These are phyloP conservation scores for Goniozus legneri DNA, from an alignment of 1,140 invertebrate genomes.

Conservation along the genomic window DNA sequence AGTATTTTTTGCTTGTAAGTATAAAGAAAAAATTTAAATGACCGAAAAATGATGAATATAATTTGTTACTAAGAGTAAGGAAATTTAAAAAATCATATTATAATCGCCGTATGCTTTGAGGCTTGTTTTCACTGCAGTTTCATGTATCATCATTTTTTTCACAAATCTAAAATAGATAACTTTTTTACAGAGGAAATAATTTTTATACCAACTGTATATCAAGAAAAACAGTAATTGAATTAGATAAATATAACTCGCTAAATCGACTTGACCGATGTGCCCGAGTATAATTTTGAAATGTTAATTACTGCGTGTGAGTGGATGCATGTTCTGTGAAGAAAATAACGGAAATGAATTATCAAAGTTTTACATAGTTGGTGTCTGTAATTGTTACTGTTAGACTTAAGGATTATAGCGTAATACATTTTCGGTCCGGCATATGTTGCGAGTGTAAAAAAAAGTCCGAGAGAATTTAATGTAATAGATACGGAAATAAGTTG, in stretches of 20 bases:
- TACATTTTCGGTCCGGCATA: too few relatives aligned
- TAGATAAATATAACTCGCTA: slow-evolving; percentile 10
- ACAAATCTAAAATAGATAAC: not conserved
- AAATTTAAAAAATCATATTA: too few relatives aligned
- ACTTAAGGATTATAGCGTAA: too few relatives aligned
- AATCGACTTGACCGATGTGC: too few relatives aligned
- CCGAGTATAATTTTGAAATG: too few relatives aligned
- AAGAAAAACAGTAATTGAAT: slow-evolving; percentile 1
- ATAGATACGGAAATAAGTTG: too few relatives aligned
- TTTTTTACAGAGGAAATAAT: not conserved
- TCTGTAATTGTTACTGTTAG: slow-evolving; percentile 12
- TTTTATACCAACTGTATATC: slow-evolving; percentile 18
- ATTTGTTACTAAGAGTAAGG: too few relatives aligned
- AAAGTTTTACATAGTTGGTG: slow-evolving; percentile 4
- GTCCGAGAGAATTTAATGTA: too few relatives aligned
- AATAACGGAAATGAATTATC: not conserved
- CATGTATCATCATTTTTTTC: not conserved
- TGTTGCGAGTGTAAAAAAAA: too few relatives aligned
- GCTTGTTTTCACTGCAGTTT: not conserved
- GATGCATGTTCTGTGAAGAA: slow-evolving; percentile 6
- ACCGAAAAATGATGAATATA: too few relatives aligned
- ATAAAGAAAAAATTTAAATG: not conserved
- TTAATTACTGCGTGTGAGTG: slow-evolving; percentile 1
- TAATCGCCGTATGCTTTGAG: not conserved
- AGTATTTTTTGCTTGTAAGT: slow-evolving; percentile 8